A percentile compares a stretch with the other conserved stretches of the same genome.
phyloP scores from a whole-genome alignment of 2,888 invertebrate species.

The Drosophila subsilvestris region DNA sequence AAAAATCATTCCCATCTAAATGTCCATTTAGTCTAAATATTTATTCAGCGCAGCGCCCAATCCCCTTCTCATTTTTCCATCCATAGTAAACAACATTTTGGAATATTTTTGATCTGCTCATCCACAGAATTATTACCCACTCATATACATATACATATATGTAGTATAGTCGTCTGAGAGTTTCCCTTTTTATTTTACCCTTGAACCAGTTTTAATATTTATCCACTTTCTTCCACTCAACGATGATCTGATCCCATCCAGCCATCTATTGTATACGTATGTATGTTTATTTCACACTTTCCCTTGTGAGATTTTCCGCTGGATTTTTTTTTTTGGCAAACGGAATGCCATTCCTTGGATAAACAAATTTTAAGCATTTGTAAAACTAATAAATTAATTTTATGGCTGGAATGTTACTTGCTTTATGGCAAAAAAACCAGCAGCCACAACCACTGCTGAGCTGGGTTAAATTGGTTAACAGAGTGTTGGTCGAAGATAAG shows the following conservation, averaged over 20 bases:
- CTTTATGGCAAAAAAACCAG: slow-evolving; percentile 42
- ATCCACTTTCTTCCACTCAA: slow-evolving; percentile 25
- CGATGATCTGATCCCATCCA: not conserved
- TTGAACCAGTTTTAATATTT: slow-evolving; percentile 37
- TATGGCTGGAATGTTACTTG: slow-evolving; percentile 52
- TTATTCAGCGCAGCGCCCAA: slow-evolving; percentile 39
- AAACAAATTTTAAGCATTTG: slow-evolving; percentile 66
- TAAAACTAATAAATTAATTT: slow-evolving; percentile 71
- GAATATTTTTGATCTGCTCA: slow-evolving; percentile 1
- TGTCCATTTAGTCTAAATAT: slow-evolving; percentile 57
- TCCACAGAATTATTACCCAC: not conserved
- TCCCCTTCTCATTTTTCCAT: slow-evolving; percentile 24
- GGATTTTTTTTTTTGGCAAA: slow-evolving; percentile 27
- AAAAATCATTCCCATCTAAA: slow-evolving; percentile 38
- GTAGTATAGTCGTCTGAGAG: not conserved
- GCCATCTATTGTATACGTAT: not conserved
- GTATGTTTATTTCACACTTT: slow-evolving; percentile 39
- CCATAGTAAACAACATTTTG: slow-evolving; percentile 54
- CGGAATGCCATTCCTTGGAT: slow-evolving; percentile 30
- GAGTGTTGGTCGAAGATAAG: slow-evolving; percentile 30
- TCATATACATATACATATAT: too few species aligned
- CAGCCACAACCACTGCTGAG: slow-evolving; percentile 16
- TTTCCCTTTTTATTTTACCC: slow-evolving; percentile 10
- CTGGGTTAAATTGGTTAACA: slow-evolving; percentile 17
- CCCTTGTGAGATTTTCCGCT: slow-evolving; percentile 23